Conservation (phyloP, 2,888 invertebrate species). For the Mimachlamys varia region DNA sequence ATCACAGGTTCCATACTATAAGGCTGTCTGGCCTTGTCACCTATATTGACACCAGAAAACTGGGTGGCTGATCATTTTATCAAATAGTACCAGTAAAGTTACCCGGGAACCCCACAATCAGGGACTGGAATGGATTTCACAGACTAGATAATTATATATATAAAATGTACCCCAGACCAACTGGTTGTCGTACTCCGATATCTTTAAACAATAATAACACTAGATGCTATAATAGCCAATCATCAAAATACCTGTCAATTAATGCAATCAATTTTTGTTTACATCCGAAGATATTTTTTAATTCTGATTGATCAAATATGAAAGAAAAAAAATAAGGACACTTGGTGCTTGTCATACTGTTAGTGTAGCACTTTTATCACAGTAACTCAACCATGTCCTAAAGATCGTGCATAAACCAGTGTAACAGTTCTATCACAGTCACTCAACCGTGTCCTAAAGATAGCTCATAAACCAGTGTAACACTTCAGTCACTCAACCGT, state of each 20-base stretch:
- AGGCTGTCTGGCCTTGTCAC: not conserved
- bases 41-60: too few relatives aligned
- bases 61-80: too few relatives aligned
- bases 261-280: too few relatives aligned
- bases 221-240: not conserved
- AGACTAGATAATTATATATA: too few relatives aligned
- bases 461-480: not conserved
- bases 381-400: not conserved
- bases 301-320: not conserved
- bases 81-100: too few relatives aligned
- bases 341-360: not conserved
- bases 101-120: too few relatives aligned
- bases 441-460: not conserved
- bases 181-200: not conserved
- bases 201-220: not conserved
- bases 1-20: not conserved
- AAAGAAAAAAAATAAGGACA: not conserved
- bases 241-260: too few relatives aligned
- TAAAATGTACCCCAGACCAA: too few relatives aligned
- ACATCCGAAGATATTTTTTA: too few relatives aligned
- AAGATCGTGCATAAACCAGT: not conserved
- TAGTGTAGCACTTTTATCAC: not conserved
- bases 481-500: not conserved
- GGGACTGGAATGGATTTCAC: too few relatives aligned
- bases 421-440: not conserved